Evolutionary conservation across 2,888 invertebrate species (phyloP).

Genomic region (Boloria euphrosyne): DNA sequence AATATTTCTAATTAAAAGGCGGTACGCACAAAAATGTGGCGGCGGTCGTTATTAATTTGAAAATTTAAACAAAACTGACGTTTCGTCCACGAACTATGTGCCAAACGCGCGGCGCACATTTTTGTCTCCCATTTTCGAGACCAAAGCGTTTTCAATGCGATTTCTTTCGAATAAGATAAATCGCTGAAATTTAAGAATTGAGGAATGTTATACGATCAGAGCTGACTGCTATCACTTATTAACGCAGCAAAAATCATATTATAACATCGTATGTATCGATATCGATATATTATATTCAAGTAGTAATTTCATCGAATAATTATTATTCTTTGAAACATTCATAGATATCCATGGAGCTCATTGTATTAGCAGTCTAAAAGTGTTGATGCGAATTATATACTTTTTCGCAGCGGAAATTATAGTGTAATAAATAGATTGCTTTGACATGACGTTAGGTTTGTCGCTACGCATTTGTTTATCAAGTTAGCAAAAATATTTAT

Average conservation of each 20-base stretch:
- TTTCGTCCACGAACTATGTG: slow-evolving; percentile 73
- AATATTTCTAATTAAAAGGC: slow-evolving; percentile 78
- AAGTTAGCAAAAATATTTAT: too few relatives aligned
- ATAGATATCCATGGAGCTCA: too few relatives aligned
- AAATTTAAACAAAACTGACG: slow-evolving; percentile 79
- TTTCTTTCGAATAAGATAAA: slow-evolving; percentile 21
- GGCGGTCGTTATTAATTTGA: slow-evolving; percentile 73
- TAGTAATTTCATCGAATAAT: too few relatives aligned
- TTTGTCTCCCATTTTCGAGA: slow-evolving; percentile 62
- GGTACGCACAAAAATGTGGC: slow-evolving; percentile 59
- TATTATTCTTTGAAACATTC: too few relatives aligned
- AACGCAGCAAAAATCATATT: neutral
- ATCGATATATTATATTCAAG: too few relatives aligned
- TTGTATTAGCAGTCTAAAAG: too few relatives aligned
- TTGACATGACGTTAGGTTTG: too few relatives aligned
- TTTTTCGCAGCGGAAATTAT: too few relatives aligned
- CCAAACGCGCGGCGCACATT: slow-evolving; percentile 64
- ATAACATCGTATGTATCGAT: too few relatives aligned
- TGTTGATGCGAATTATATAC: too few relatives aligned
- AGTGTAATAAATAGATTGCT: too few relatives aligned
- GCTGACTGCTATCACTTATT: neutral
- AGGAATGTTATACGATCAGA: slow-evolving; percentile 11
- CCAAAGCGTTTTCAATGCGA: slow-evolving; percentile 27
- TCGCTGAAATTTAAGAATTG: slow-evolving; percentile 15
- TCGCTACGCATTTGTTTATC: too few relatives aligned